Base-by-base conservation (phyloP, 1,140 invertebrate genomes). In the Lineus longissimus region DNA sequence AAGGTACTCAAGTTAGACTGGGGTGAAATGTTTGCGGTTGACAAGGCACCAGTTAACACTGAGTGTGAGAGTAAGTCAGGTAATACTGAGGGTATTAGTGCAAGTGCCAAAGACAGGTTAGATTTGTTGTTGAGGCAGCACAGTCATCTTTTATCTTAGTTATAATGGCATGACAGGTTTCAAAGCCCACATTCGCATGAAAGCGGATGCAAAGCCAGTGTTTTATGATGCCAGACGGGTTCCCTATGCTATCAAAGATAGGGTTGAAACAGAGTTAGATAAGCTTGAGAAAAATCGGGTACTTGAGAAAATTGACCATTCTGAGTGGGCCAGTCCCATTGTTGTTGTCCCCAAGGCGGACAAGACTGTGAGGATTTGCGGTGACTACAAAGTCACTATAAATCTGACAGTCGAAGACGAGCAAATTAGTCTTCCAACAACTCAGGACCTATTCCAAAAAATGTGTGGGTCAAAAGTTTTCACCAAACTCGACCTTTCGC, bases 221-320 rank as follows among this genome's bases (percentile, higher is more conserved):
- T 70, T 68, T 19, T 70, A 22, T 58, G 77, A 61, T n/a, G n/a
- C n/a, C n/a, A n/a, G n/a, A n/a, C n/a, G n/a, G n/a, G n/a, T n/a
- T n/a, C n/a, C n/a, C n/a, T 81, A 75, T 65, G 73, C 80, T 13
- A 54, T 84, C 0, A 73, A 69, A 65, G 61, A 73, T 29, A 69
- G 73, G 51, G 69, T 83, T 23, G 73, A 81, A 1, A 27, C 72
- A 6, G 74, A 84, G 70, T 62, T 83, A n/a, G 67, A 76, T 22
- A 67, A 64, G 22, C 62, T 85, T 25, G 74, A 76, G 41, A 30
- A 55, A 19, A 59, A 77, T 41, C 78, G 77, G 23, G 74, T 81
- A 19, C 73, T 84, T 19, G 57, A 59, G 29, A 68, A 70, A 61
- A 77, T 82, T 23, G 71, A 77, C 54, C 60, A 65, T 60, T 80